Conservation (phyloP, 1,140 invertebrate genomes). For the Drosophila paulistorum region DNA sequence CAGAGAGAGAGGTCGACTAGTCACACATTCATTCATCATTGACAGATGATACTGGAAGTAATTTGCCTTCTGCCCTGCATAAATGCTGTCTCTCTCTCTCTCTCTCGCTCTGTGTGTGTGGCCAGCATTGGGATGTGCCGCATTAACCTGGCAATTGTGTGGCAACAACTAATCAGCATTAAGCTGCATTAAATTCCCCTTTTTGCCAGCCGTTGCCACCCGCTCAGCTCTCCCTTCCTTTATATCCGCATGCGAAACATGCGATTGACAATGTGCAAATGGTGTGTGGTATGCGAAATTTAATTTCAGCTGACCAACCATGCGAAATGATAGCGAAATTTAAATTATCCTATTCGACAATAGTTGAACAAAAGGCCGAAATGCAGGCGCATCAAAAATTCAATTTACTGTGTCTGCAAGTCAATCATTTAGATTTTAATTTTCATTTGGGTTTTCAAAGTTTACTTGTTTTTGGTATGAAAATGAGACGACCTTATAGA, state of each 20-base stretch:
- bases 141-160: constrained; percentile 36
- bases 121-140: constrained; percentile 30
- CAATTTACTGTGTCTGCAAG: not conserved
- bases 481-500: too few relatives aligned
- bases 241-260: constrained; percentile 11
- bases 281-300: constrained; percentile 24
- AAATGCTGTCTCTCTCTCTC: constrained; percentile 28
- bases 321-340: constrained; percentile 41
- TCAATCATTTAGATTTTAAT: not conserved
- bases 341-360: constrained; percentile 10
- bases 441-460: not conserved
- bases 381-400: not conserved
- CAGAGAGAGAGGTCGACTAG: not conserved
- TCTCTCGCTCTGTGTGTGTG: constrained; percentile 9
- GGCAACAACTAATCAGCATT: constrained; percentile 53
- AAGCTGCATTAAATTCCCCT: constrained; percentile 15
- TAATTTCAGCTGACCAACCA: constrained; percentile 8
- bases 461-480: too few relatives aligned
- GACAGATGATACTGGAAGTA: constrained; percentile 24
- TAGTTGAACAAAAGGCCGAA: not conserved
- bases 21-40: constrained; percentile 15
- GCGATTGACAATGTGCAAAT: constrained; percentile 40
- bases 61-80: constrained; percentile 44
- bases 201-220: not conserved
- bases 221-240: not conserved